These are phyloP conservation scores for Aphis craccivora DNA, from an alignment of 1,140 invertebrate genomes.

Conservation along the genomic window DNA sequence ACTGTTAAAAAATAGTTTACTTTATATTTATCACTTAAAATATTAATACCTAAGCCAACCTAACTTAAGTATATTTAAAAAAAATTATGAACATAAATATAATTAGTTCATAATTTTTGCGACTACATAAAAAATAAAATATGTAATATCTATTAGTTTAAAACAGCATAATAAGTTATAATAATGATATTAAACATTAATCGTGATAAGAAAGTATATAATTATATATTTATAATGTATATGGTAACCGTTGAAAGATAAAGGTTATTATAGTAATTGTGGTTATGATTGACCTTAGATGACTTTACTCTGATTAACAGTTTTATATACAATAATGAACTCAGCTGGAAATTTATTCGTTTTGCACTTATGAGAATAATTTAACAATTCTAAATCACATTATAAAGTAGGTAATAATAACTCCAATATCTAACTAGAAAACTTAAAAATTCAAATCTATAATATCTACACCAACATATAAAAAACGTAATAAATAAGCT, in stretches of 20 bases:
- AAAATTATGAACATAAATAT: neutral
- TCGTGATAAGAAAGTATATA: constrained; percentile 10
- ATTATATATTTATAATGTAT: neutral
- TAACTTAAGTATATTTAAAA: neutral
- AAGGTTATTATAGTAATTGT: constrained; percentile 20
- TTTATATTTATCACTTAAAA: neutral
- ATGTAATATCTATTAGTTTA: neutral
- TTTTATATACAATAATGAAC: neutral
- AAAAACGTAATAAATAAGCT: neutral
- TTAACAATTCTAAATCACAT: neutral
- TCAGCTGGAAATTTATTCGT: neutral
- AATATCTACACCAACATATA: neutral
- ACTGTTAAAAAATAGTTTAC: neutral
- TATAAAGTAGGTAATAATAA: neutral
- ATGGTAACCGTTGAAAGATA: constrained; percentile 16
- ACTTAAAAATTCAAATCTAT: neutral
- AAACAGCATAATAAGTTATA: neutral
- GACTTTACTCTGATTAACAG: constrained; percentile 38
- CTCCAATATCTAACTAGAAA: neutral
- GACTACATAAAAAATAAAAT: neutral
- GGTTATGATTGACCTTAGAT: constrained; percentile 48
- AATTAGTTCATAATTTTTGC: neutral
- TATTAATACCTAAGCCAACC: neutral
- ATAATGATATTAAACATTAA: constrained; percentile 28
- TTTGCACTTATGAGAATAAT: neutral